Base-by-base conservation (phyloP, 2,113 vertebrate species). In the Engraulis encrasicolus region DNA sequence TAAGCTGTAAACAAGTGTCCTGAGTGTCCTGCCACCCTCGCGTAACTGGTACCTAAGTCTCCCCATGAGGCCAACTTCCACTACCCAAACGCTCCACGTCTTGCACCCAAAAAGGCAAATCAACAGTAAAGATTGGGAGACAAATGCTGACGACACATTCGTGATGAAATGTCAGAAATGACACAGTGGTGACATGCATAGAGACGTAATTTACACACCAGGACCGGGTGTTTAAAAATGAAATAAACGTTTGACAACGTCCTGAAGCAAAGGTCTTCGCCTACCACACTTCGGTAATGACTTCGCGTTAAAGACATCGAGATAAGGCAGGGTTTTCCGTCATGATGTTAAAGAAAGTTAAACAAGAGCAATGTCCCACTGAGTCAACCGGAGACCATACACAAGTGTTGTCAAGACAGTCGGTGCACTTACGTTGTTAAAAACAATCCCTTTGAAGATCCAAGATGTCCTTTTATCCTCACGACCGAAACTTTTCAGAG, bases 341-440 rank as follows among this genome's bases (percentile, higher is more conserved):
- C 86, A n/a, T 84, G 23, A 80, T 50, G 58, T 82, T 14, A 31
- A 58, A 80, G 80, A 79, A 83, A 82, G 85, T 82, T 83, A 85
- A 50, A 82, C 79, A 81, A 83, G 50, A 49, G 80, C 45, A 87
- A 79, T 31, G 81, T 79, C 78, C 61, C 58, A 49, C 11, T 20
- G 38, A 78, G 79, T 79, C 18, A 66, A 82, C 38, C 71, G 50
- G 54, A 74, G 58, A 80, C 81, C 1, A 83, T 86, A 80, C 83
- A 81, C 83, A 87, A 85, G 81, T 87, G 87, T 83, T 89, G 79
- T 81, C 37, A 89, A 82, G 85, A 86, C 85, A 83, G 87, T 84
- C 34, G 83, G 79, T 89, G 49, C 91, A 96, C 96, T 97, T 95
- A 97, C 96, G 90, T 94, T 94, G 92, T 90, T 83, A 88, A 80